phyloP scores from a whole-genome alignment of 2,888 invertebrate genomes.

The Netelia fuscicornis region DNA sequence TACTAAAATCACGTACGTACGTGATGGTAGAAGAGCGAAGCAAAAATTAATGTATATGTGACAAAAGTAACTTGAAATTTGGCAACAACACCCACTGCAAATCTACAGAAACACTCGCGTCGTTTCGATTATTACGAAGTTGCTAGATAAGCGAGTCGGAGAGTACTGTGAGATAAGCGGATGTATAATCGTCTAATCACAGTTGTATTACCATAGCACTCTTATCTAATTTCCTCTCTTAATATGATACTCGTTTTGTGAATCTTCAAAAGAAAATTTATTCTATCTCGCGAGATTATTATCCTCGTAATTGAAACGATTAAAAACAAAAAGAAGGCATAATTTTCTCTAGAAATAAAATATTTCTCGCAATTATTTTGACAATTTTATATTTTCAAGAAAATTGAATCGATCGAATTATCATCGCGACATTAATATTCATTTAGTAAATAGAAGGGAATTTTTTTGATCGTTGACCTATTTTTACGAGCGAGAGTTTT shows the following conservation, averaged over 20 bases:
- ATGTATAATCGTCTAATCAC: background rate
- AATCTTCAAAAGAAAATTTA: too few species aligned
- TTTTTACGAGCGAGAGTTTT: background rate
- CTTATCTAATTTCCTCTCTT: too few species aligned
- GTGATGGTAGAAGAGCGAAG: slow-evolving; percentile 29
- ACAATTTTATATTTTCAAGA: background rate
- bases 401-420: background rate
- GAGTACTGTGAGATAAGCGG: background rate
- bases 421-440: too few species aligned
- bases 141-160: slow-evolving; percentile 19
- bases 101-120: slow-evolving; percentile 11
- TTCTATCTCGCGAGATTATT: too few species aligned
- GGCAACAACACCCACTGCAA: slow-evolving; percentile 47
- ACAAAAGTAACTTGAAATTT: slow-evolving; percentile 40
- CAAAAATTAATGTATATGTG: slow-evolving; percentile 57
- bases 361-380: too few species aligned
- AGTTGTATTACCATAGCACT: too few species aligned
- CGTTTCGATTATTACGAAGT: slow-evolving; percentile 34
- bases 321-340: too few species aligned
- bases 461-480: slow-evolving; percentile 12
- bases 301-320: too few species aligned
- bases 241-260: too few species aligned
- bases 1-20: too few species aligned
- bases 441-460: background rate
- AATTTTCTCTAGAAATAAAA: too few species aligned